Evolutionary conservation across 2,888 invertebrate genomes (phyloP), one percentile per base, ranked within the genome.

Genomic region (Ischnus inquisitorius): DNA sequence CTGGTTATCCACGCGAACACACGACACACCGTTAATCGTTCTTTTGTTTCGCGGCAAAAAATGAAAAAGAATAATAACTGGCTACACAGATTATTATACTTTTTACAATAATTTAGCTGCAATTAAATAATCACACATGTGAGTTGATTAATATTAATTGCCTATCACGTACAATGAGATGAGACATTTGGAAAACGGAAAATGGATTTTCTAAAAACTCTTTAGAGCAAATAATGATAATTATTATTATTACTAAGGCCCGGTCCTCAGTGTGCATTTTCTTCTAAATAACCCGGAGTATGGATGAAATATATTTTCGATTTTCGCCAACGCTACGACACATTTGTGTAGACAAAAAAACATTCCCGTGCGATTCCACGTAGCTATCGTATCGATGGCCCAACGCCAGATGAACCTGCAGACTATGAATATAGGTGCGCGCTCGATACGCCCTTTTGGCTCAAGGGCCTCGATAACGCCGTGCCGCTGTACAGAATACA

Each of bases 21-120:
- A 60, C 28, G 14, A 12, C 25, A 60, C 25, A 60, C 60, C 60
- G 60, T 60, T 60, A 28, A 60, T 60, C 25, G 4, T 28, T 28
- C 60, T 3, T 60, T 60, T n/a, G 60, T 60, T 60, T 14, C 14
- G 19, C 14, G 60, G 60, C 14, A 60, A 60, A 28, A 60, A n/a
- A n/a, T n/a, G n/a, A n/a, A 28, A 25, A 28, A 60, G 25, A 25
- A 10, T 0, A 46, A 46, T n/a, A 46, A 14, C 3, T 46, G 3
- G 12, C 5, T 60, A 2, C 25, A n/a, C n/a, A 2, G 28, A 28
- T 28, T 25, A 28, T 28, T 28, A 25, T 10, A 34, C 4, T 34
- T 34, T 34, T 34, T 8, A 34, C 8, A 34, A 34, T 6, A 3
- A 34, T 34, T 6, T 34, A 34, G 8, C 34, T 4, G 34, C 34